Evolutionary conservation across 2,888 invertebrate species (phyloP).

Genomic region (Pyrocoelia pectoralis): DNA sequence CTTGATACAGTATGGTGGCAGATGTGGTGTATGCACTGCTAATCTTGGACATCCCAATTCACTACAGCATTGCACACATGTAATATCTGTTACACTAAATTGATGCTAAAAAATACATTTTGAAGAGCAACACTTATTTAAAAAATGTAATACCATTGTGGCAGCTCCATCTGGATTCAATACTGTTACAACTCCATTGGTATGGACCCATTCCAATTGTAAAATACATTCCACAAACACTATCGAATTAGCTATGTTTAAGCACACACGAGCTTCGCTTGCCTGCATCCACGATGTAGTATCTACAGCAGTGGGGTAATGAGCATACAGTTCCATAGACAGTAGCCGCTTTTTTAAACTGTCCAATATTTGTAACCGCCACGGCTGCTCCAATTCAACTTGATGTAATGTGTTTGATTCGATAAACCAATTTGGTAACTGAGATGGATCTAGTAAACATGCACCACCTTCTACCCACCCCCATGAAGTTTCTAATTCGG

Average conservation of each 20-base stretch:
- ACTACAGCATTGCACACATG: conserved; percentile 78
- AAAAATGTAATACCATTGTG: conserved; percentile 66
- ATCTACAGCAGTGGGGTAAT: conserved; percentile 82
- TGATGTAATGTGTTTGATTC: conserved; percentile 55
- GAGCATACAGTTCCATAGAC: conserved; percentile 48
- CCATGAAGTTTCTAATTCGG: conserved; percentile 84
- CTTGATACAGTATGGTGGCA: conserved; percentile 68
- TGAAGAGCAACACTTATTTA: neutral
- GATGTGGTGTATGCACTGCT: conserved; percentile 75
- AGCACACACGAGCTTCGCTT: conserved; percentile 72
- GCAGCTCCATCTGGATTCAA: conserved; percentile 80
- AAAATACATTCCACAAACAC: conserved; percentile 78
- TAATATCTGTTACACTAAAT: conserved; percentile 79
- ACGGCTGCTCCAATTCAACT: conserved; percentile 73
- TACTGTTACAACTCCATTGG: conserved; percentile 72
- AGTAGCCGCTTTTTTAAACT: conserved; percentile 67
- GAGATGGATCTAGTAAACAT: conserved; percentile 74
- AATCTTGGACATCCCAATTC: conserved; percentile 82
- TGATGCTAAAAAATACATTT: conserved; percentile 62
- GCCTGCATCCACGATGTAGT: conserved; percentile 87
- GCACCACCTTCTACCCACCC: conserved; percentile 76
- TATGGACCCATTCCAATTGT: conserved; percentile 83
- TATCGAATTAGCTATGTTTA: conserved; percentile 49
- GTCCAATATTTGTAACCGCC: conserved; percentile 78
- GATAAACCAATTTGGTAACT: conserved; percentile 78